Conservation (phyloP, 2,797 vertebrate genomes). For the Pseudochirops cupreus region DNA sequence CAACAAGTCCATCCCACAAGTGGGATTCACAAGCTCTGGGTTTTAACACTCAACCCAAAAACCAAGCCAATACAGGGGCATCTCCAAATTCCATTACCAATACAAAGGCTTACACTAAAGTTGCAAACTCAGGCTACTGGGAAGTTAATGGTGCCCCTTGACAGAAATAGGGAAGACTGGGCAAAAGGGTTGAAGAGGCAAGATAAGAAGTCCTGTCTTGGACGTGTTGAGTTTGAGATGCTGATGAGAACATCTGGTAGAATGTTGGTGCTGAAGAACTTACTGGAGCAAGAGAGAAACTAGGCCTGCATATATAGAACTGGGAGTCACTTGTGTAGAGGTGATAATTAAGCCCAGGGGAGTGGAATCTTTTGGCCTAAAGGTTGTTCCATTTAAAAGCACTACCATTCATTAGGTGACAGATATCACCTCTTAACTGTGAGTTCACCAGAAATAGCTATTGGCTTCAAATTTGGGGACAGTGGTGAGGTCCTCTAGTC, state of each 20-base stretch:
- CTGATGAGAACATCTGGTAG: background rate
- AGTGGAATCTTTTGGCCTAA: background rate
- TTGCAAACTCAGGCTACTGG: background rate
- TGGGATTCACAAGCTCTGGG: too few species aligned
- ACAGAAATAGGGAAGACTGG: background rate
- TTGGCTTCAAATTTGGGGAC: background rate
- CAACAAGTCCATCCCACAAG: too few species aligned
- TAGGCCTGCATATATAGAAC: background rate
- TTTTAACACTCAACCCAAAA: too few species aligned
- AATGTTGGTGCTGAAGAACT: background rate
- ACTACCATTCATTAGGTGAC: background rate
- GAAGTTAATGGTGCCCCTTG: background rate
- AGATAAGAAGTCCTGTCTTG: background rate
- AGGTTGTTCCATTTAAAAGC: background rate
- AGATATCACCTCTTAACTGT: background rate
- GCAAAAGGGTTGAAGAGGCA: background rate
- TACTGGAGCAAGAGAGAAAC: background rate
- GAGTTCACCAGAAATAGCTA: too few species aligned
- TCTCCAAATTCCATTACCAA: too few species aligned
- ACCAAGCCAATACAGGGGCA: too few species aligned
- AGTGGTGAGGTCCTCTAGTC: background rate
- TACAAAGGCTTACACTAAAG: background rate
- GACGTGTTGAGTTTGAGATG: background rate
- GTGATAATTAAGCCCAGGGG: background rate
- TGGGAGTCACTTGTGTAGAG: background rate